Base-by-base conservation (phyloP, 2,797 vertebrate genomes). In the Pipistrellus nathusii region DNA sequence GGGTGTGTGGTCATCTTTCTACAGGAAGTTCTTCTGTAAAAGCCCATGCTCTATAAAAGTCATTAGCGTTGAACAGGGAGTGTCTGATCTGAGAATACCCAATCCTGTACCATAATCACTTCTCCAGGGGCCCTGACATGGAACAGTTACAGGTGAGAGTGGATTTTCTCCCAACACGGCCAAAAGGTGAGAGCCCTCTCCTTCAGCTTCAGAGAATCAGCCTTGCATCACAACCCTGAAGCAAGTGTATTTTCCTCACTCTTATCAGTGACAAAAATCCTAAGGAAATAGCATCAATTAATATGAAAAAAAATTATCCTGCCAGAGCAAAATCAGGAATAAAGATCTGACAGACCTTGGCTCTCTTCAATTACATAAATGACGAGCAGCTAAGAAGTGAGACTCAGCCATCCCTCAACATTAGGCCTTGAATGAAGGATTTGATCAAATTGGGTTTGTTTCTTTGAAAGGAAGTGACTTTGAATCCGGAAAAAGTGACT, bases 401-500 rank as follows among this genome's bases (percentile, higher is more conserved):
- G 38, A 84, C 83, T 82, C 13, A 5, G 71, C 20, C 20, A 27
- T 76, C 53, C 81, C 1, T 76, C 75, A 89, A 38, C 4, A 15
- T 30, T 55, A 46, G 21, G 21, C n/a, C 59, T 81, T 53, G 14
- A 66, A 18, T 80, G 68, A 88, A 69, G 15, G 25, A 91, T 38
- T 68, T 85, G 51, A 84, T 38, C n/a, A 75, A 85, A 69, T 57
- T 59, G 8, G 18, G 3, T 15, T 51, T 95, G 51, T 82, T 91
- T 92, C 64, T 91, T 91, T 85, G 77, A 57, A 85, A 91, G 53
- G 84, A 81, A 93, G 57, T 88, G 53, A 11, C 14, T 85, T 87
- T 44, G 78, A 73, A 87, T 85, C 27, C 35, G 41, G 64, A 68
- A 92, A 66, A 93, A 71, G 30, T 57, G 59, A 84, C 32, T 64